Evolutionary conservation across 2,888 invertebrate species (phyloP).

Genomic region (Epinotia brunnichana): DNA sequence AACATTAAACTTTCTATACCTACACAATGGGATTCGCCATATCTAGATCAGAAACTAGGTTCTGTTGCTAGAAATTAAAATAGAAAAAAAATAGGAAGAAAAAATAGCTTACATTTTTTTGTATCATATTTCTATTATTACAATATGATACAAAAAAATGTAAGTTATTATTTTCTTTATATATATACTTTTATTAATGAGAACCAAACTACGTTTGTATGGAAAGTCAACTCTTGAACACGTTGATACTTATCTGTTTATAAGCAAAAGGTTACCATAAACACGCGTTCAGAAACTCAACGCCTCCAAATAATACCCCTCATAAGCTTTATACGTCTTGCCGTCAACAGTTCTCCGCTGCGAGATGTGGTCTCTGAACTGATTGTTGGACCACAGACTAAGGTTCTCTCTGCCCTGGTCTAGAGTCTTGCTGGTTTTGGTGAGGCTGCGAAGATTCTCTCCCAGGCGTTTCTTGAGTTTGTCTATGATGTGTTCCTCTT

Average conservation of each 20-base stretch:
- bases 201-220: too few species aligned
- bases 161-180: too few species aligned
- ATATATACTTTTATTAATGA: too few species aligned
- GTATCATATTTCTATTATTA: too few species aligned
- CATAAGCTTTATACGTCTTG: constrained; percentile 64
- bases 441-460: constrained; percentile 61
- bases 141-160: too few species aligned
- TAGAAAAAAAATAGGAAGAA: too few species aligned
- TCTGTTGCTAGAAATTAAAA: too few species aligned
- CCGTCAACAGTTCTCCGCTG: constrained; percentile 61
- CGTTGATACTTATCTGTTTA: not conserved
- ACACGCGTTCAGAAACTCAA: constrained; percentile 47
- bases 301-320: constrained; percentile 58
- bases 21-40: too few species aligned
- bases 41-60: too few species aligned
- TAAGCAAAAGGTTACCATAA: not conserved
- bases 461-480: constrained; percentile 68
- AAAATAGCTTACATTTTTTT: too few species aligned
- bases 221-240: too few species aligned
- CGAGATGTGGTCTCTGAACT: constrained; percentile 62
- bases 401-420: constrained; percentile 63
- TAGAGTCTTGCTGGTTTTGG: constrained; percentile 62
- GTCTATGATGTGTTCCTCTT: constrained; percentile 62
- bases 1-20: too few species aligned
- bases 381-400: constrained; percentile 63